Percentiles rank a stretch among this genome's conserved stretches.
Evolutionary conservation across 2,888 invertebrate genomes (phyloP).

Genomic region (Meteorus colon): DNA sequence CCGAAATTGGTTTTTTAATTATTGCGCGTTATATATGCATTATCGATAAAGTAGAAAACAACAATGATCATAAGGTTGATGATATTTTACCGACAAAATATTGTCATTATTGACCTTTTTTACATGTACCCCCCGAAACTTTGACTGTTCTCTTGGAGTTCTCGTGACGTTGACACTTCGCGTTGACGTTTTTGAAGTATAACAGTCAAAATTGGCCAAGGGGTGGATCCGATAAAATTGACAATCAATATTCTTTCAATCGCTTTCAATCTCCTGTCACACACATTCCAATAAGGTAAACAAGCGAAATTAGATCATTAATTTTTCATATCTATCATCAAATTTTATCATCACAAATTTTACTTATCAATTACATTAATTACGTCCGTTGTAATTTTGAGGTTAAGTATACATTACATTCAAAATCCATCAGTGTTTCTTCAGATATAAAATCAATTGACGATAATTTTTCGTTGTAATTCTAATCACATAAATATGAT

Average conservation of each 20-base stretch:
- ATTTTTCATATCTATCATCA: not conserved
- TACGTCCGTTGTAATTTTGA: not conserved
- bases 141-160: not conserved
- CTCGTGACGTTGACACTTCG: not conserved
- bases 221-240: slow-evolving; percentile 2
- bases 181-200: slow-evolving; percentile 2
- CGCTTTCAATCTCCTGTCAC: not conserved
- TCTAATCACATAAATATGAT: too few species aligned
- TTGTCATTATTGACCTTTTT: not conserved
- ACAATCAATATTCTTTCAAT: slow-evolving; percentile 1
- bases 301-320: not conserved
- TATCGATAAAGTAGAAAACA: too few species aligned
- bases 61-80: too few species aligned
- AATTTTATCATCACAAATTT: not conserved
- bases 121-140: not conserved
- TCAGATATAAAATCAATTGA: too few species aligned
- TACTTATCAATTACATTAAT: not conserved
- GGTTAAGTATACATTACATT: too few species aligned
- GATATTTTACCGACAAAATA: not conserved
- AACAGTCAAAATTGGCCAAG: not conserved
- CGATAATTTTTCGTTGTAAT: too few species aligned
- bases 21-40: too few species aligned
- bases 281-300: slow-evolving; percentile 5
- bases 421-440: too few species aligned
- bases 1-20: too few species aligned